Evolutionary conservation across 2,888 invertebrate genomes (phyloP).

Genomic region (Ichneumoninae sp.): DNA sequence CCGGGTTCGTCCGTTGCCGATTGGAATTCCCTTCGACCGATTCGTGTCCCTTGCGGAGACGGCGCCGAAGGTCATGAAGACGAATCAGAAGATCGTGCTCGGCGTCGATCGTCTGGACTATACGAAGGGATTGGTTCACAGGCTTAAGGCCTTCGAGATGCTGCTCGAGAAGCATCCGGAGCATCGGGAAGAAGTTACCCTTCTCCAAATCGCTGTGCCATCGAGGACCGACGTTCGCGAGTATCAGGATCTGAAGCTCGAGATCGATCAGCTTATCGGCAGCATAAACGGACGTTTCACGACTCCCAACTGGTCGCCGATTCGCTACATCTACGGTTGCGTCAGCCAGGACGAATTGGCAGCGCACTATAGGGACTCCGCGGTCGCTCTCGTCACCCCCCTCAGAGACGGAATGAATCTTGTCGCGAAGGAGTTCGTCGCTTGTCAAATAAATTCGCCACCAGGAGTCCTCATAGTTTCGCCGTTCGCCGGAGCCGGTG

Average conservation of each 20-base stretch:
- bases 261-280: conserved; percentile 95
- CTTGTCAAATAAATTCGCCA: conserved; percentile 94
- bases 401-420: conserved; percentile 96
- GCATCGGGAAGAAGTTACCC: conserved; percentile 90
- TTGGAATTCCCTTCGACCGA: conserved; percentile 94
- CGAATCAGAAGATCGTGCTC: conserved; percentile 92
- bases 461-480: conserved; percentile 95
- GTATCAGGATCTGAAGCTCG: conserved; percentile 95
- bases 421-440: conserved; percentile 96
- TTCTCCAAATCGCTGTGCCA: conserved; percentile 94
- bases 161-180: conserved; percentile 93
- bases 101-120: conserved; percentile 96
- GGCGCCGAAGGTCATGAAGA: conserved; percentile 87
- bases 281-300: conserved; percentile 95
- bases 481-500: conserved; percentile 96
- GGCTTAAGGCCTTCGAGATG: conserved; percentile 92
- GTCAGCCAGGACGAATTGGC: conserved; percentile 94
- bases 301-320: conserved; percentile 96
- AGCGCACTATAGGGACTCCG: conserved; percentile 93
- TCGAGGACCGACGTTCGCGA: conserved; percentile 96
- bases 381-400: conserved; percentile 94
- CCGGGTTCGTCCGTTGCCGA: conserved; percentile 93
- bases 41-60: conserved; percentile 92
- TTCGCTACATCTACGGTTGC: conserved; percentile 95
- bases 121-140: conserved; percentile 94